These are phyloP conservation scores for Danio kyathit DNA, from an alignment of 2,797 vertebrate species.

Conservation along the genomic window DNA sequence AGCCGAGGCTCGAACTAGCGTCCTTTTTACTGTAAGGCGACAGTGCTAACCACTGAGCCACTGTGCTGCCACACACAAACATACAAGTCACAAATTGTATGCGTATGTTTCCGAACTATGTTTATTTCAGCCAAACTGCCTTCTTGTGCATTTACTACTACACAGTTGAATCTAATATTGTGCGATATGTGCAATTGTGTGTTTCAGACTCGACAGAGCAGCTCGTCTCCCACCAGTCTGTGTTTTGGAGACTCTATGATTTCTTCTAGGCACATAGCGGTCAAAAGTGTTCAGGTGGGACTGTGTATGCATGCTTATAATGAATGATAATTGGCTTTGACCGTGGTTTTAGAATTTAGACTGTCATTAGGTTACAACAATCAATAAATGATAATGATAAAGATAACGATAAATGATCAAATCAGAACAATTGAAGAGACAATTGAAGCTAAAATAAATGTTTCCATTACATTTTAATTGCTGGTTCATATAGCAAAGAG, in stretches of 20 bases:
- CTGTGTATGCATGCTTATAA: neutral
- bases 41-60: no score
- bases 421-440: no score
- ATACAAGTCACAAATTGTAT: neutral
- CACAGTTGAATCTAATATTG: slow-evolving; percentile 26
- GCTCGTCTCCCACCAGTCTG: slow-evolving; percentile 95
- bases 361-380: neutral
- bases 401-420: no score
- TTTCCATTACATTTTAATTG: no score
- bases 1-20: no score
- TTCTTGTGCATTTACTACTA: neutral
- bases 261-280: slow-evolving; percentile 93
- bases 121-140: neutral
- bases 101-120: neutral
- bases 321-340: neutral
- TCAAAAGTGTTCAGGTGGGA: slow-evolving; percentile 94
- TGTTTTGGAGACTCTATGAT: slow-evolving; percentile 94
- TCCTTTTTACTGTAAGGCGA: no score
- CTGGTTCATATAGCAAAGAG: no score
- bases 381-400: no score
- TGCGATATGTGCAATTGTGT: slow-evolving; percentile 49
- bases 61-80: neutral
- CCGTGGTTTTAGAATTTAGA: neutral
- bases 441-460: no score
- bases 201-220: slow-evolving; percentile 94